Evolutionary conservation across 1,140 invertebrate genomes (phyloP), one percentile per base, ranked within the genome.

Genomic region (Periplaneta americana): DNA sequence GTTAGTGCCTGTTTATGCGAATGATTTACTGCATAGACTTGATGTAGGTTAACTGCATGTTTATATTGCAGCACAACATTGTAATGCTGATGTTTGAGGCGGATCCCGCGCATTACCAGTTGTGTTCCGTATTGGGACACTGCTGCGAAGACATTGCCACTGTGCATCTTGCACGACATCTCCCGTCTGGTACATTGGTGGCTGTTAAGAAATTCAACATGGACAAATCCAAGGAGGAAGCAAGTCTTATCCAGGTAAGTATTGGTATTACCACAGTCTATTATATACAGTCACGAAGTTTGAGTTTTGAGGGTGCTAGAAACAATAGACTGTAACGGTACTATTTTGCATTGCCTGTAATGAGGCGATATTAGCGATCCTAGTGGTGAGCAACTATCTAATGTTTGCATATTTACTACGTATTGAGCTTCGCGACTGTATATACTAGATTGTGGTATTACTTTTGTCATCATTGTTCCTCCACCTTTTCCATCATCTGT

Each of bases 161-260:
- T n/a, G 92, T 94, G 74, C 92, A 93, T 85, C 90, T 95, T 75
- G 94, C 92, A 18, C 89, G 91, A 83, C 93, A 95, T 86, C 89
- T 91, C 81, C 91, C 92, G n/a, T 92, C 91, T 79, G 91, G 92
- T 81, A 90, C 91, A 83, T 89, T 92, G 87, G 91, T 96, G 76
- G 93, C 94, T 34, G 88, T 96, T 28, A 95, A 96, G 86, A 92
- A 93, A 84, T 94, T 94, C 86, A 91, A 94, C 85, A 88, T 96
- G 85, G 95, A 96, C 83, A 92, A 91, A 85, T 90, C 86, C 81
- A 92, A 90, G 87, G 91, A 92, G 85, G 94, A 92, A 84, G 88
- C 92, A 32, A 90, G 90, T 85, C 89, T 93, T 81, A 90, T 96
- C 82, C 92, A 95, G 87, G 93, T 93, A 88, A 83, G 34, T 35